Base-by-base conservation (phyloP, 1,140 invertebrate species). In the Macrobrachium nipponense region DNA sequence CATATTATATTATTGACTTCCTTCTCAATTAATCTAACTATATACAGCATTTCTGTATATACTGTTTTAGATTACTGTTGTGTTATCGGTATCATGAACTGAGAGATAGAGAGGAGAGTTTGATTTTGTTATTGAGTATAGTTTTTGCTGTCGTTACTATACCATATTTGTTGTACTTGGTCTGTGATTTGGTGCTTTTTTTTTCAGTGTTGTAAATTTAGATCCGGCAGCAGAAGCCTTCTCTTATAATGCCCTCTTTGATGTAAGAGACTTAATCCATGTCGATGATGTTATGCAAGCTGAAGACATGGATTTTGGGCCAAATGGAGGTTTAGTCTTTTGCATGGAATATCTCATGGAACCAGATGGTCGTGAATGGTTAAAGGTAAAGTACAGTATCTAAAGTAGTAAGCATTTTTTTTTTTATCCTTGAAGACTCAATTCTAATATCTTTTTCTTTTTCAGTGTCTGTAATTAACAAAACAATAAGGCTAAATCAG, bases 181-280 rank as follows among this genome's bases (percentile, higher is more conserved):
- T n/a, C 15, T 68, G 64, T 68, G 20, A 64, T 64, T 64, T 8
- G 1, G 18, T 43, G 18, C 66, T n/a, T n/a, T n/a, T n/a, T n/a
- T 27, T 86, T 27, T 15, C 87, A 89, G 88, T 87, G 95, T 99
- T 12, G 95, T 99, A 0, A 99, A 99, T 93, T 93, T 99, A 62
- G 98, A 99, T 92, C 98, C 98, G 64, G 98, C 98, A 5, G 98
- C 98, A 18, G 98, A 99, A 91, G 93, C 96, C 90, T 99, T 99
- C 93, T 94, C 96, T 89, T 99, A 99, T 91, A 92, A 95, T 82
- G 95, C 97, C 0, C 90, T 96, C 15, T 94, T 94, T 14, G 98
- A 99, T 92, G 96, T 99, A 80, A 92, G 97, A 89, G 97, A 99
- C 89, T 92, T 99, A 51, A 99, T 99, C 90, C 94, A 97, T 87